Evolutionary conservation across 2,113 vertebrate genomes (phyloP), one percentile per base, ranked within the genome.

Genomic region (Phodopus roborovskii): DNA sequence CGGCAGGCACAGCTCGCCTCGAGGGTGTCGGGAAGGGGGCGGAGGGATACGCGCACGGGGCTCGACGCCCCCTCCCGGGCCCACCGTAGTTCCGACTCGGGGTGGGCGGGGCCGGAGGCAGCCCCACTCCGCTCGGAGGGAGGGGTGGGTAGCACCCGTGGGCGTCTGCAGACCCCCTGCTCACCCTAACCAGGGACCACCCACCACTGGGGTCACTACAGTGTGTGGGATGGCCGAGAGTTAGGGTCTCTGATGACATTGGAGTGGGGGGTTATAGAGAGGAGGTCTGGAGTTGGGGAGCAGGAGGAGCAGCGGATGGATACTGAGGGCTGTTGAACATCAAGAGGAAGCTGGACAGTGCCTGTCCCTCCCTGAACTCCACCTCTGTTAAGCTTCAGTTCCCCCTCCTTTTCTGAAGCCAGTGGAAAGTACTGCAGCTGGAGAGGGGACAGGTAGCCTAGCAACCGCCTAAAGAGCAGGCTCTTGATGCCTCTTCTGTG

Each of bases 21-120:
- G 64, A 86, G 70, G 48, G 74, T 94, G 91, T 87, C 74, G 68
- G 92, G 74, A 93, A 95, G 36, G 66, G 73, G 88, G 96, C 88
- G 93, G 96, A 97, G 88, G 96, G 95, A 95, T 88, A 90, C 0
- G 1, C 74, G 30, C 12, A 5, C 50, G 0, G 22, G n/a, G 48
- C 42, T 58, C 19, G 48, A 92, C 56, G 79, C 92, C 95, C 96
- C 95, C 60, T 68, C 89, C 70, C 48, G 16, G 64, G 17, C 95
- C 87, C 92, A 89, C 83, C 8, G 0, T 77, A 92, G 94, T 87
- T 83, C 96, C 83, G 28, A 92, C 86, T 4, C 66, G 5, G n/a
- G 10, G 82, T 68, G 94, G 92, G 97, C 93, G 96, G 94, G 82
- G 93, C 90, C 88, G 2, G 50, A 4, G 6, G 0, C 5, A 24